Evolutionary conservation across 64 coral and sea anemone species (phyloP).

Genomic region (Orbicella faveolata): DNA sequence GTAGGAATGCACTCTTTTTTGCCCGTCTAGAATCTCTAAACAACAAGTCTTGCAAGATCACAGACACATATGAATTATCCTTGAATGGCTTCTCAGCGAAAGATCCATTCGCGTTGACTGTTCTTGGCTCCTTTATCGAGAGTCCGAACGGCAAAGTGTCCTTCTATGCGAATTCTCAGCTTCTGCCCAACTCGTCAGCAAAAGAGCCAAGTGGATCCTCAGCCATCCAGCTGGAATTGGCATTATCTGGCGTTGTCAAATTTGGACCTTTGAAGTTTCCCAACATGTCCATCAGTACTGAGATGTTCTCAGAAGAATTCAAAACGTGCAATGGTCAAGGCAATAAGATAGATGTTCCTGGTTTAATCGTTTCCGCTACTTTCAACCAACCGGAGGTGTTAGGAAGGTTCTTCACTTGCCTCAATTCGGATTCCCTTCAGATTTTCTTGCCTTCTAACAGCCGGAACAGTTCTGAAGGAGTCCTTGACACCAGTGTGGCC

Average conservation of each 20-base stretch:
- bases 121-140: too few relatives aligned
- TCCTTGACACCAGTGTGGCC: neutral
- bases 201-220: neutral
- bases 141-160: too few relatives aligned
- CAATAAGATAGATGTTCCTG: neutral
- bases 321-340: neutral
- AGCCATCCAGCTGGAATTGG: neutral
- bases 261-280: slow-evolving; percentile 26
- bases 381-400: neutral
- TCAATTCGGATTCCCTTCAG: neutral
- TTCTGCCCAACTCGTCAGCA: neutral
- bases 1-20: too few relatives aligned
- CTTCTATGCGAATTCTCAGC: neutral
- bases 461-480: neutral
- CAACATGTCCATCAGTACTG: neutral
- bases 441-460: slow-evolving; percentile 3
- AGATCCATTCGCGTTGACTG: too few relatives aligned
- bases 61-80: too few relatives aligned
- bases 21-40: too few relatives aligned
- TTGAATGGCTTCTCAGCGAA: too few relatives aligned
- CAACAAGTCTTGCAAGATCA: too few relatives aligned
- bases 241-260: neutral
- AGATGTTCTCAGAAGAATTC: neutral
- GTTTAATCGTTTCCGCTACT: neutral
- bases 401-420: neutral